Evolutionary conservation across 2,888 invertebrate genomes (phyloP).

Genomic region (Tetrapedia diversipes): DNA sequence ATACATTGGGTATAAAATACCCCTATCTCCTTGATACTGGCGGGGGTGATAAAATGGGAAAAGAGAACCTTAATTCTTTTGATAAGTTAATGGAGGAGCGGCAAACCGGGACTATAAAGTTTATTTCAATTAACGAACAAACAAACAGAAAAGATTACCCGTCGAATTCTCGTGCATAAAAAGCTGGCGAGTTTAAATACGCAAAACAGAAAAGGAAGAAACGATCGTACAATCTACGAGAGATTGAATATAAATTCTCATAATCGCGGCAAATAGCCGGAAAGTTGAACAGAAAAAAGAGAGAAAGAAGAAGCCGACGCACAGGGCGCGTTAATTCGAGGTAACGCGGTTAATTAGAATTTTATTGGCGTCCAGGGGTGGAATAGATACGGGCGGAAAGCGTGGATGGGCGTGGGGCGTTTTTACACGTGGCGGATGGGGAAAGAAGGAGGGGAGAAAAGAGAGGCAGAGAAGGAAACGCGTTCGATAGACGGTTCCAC

Average conservation of each 20-base stretch:
- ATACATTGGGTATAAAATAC: too few relatives aligned
- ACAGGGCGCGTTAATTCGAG: slow-evolving; percentile 2
- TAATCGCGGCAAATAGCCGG: not conserved
- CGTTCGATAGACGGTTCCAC: slow-evolving; percentile 9
- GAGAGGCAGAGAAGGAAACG: not conserved
- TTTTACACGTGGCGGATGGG: slow-evolving; percentile 8
- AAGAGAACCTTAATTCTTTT: too few relatives aligned
- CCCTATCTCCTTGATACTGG: too few relatives aligned
- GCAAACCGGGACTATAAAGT: too few relatives aligned
- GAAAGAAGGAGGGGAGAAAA: too few relatives aligned
- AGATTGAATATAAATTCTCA: slow-evolving; percentile 6
- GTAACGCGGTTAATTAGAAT: slow-evolving; percentile 35
- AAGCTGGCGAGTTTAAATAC: not conserved
- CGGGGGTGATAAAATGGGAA: too few relatives aligned
- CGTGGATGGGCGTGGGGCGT: too few relatives aligned
- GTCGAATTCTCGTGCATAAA: too few relatives aligned
- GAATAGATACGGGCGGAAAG: not conserved
- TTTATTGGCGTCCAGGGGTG: slow-evolving; percentile 1
- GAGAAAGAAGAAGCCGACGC: too few relatives aligned
- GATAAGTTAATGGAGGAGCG: too few relatives aligned
- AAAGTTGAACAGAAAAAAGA: not conserved
- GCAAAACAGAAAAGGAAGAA: not conserved
- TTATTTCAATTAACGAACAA: too few relatives aligned
- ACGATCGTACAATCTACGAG: not conserved
- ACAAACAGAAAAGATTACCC: too few relatives aligned